These are phyloP conservation scores for Caenorhabditis angaria DNA, from an alignment of 2,888 invertebrate species.

Conservation along the genomic window DNA sequence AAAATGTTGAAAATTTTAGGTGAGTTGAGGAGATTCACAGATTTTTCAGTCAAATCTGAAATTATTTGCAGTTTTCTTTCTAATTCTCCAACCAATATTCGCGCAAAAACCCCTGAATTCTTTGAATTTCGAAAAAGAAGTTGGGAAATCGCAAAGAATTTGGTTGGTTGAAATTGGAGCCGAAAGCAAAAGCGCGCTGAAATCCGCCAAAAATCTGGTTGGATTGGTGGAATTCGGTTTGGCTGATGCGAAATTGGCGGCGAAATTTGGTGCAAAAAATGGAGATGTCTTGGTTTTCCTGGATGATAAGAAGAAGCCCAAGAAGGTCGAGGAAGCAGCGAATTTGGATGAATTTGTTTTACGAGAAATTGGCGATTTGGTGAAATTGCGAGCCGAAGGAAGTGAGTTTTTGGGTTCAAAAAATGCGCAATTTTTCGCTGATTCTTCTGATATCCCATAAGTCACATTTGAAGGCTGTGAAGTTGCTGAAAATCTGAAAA, in stretches of 20 bases:
- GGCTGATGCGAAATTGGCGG: constrained; percentile 84
- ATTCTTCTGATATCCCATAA: no score
- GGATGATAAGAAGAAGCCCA: background rate
- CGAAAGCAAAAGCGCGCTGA: background rate
- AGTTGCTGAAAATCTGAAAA: no score
- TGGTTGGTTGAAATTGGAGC: constrained; percentile 73
- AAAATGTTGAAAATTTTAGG: no score
- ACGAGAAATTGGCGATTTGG: background rate
- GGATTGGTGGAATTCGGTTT: constrained; percentile 1
- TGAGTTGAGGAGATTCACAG: no score
- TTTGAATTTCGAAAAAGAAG: constrained; percentile 60
- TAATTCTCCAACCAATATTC: no score
- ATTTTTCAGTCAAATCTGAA: background rate
- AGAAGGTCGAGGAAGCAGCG: background rate
- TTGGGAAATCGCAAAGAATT: constrained; percentile 72
- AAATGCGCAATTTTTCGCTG: no score
- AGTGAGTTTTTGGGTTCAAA: background rate
- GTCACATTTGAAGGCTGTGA: no score
- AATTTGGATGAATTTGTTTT: constrained; percentile 9
- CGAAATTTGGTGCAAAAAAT: constrained; percentile 78
- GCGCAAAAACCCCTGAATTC: constrained; percentile 61
- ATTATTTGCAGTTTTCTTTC: no score
- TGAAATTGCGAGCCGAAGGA: constrained; percentile 1
- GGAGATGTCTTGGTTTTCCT: background rate
- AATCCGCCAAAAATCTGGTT: constrained; percentile 1